These are phyloP conservation scores for Halcyon smyrnensis DNA, from an alignment of 2,797 vertebrate species.

Conservation along the genomic window DNA sequence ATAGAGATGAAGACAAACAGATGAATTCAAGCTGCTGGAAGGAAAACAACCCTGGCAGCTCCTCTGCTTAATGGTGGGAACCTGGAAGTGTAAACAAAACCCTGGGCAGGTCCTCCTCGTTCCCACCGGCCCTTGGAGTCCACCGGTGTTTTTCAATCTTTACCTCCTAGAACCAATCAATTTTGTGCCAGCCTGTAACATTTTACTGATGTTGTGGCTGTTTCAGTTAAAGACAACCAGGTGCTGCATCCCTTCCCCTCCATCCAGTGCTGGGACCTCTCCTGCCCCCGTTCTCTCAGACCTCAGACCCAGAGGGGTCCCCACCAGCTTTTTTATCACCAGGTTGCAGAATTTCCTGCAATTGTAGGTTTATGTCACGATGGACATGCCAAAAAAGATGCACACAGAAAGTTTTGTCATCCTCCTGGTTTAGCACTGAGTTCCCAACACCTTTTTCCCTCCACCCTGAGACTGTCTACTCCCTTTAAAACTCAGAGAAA, in stretches of 20 bases:
- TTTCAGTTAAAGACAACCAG: conserved; percentile 77
- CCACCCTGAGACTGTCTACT: not conserved
- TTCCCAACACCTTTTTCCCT: not conserved
- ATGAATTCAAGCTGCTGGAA: conserved; percentile 76
- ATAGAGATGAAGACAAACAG: conserved; percentile 74
- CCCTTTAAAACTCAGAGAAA: not conserved
- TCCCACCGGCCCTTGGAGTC: conserved; percentile 68
- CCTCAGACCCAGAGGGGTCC: not conserved
- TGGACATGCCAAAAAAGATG: not conserved
- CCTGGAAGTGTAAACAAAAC: conserved; percentile 76
- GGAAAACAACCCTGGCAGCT: conserved; percentile 67
- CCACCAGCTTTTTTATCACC: rapidly evolving
- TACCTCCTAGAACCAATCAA: conserved; percentile 79
- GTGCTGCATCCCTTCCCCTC: conserved; percentile 36
- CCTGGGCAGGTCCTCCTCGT: conserved; percentile 61
- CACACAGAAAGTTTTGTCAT: rapidly evolving
- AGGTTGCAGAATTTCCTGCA: rapidly evolving
- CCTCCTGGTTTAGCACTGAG: not conserved
- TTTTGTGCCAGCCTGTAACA: conserved; percentile 76
- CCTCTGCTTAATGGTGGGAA: conserved; percentile 77
- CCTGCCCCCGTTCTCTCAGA: not conserved
- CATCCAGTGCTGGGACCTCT: not conserved
- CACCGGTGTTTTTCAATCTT: conserved; percentile 70
- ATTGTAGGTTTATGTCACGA: rapidly evolving
- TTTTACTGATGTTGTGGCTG: conserved; percentile 76